phyloP scores from a whole-genome alignment of 2,888 invertebrate genomes.

The Mythimna ferrago region DNA sequence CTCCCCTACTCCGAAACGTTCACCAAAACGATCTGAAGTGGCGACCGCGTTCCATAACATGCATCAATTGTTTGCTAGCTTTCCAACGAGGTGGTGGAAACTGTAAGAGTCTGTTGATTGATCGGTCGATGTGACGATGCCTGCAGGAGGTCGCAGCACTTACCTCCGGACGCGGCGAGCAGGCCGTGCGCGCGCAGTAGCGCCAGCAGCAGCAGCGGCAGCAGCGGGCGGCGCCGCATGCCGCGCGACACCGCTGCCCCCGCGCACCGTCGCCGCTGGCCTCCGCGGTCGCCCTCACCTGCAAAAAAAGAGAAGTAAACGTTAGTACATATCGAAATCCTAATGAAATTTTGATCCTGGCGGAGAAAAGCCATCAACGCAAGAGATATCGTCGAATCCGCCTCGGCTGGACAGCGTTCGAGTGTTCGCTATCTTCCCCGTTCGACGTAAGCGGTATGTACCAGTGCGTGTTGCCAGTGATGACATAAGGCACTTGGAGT shows the following conservation, averaged over 20 bases:
- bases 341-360: background rate
- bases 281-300: conserved; percentile 87
- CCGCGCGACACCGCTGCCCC: conserved; percentile 88
- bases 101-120: background rate
- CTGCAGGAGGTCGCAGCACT: conserved; percentile 31
- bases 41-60: background rate
- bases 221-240: conserved; percentile 89
- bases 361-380: background rate
- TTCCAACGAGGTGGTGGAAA: background rate
- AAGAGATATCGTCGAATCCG: no score
- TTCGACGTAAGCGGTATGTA: no score
- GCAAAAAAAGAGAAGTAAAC: conserved; percentile 7
- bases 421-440: no score
- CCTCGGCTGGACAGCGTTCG: no score
- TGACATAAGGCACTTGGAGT: no score
- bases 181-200: conserved; percentile 88
- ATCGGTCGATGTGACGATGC: no score
- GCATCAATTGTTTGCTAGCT: background rate
- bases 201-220: conserved; percentile 89
- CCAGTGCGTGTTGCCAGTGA: no score
- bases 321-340: background rate
- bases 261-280: conserved; percentile 86
- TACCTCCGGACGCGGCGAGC: conserved; percentile 89
- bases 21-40: no score
- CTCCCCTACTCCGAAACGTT: no score